Evolutionary conservation across 2,888 invertebrate species (phyloP).

Genomic region (Sphinx pinastri): DNA sequence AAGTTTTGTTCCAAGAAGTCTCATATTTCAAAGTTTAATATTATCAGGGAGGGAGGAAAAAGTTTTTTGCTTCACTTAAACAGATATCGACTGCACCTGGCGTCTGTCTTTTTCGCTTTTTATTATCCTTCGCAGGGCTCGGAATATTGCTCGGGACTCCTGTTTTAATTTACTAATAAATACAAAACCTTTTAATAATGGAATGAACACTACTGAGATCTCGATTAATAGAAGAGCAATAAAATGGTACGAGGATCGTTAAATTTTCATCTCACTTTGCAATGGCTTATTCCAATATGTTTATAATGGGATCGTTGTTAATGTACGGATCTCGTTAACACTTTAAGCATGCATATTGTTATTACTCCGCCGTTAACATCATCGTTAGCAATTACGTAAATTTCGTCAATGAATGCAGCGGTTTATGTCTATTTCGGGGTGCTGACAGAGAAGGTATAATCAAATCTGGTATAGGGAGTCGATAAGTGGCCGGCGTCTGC

Average conservation of each 20-base stretch:
- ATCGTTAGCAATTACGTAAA: conserved; percentile 26
- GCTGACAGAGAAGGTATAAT: conserved; percentile 75
- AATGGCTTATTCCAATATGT: conserved; percentile 35
- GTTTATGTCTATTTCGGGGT: conserved; percentile 74
- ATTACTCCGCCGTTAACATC: conserved; percentile 12
- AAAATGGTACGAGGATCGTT: conserved; percentile 43
- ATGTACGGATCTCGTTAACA: conserved; percentile 11
- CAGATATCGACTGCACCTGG: conserved; percentile 80
- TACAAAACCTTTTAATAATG: conserved; percentile 21
- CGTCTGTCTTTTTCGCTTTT: conserved; percentile 37
- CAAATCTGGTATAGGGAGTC: conserved; percentile 69
- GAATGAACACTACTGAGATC: conserved; percentile 30
- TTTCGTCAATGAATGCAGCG: conserved; percentile 41
- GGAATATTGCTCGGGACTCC: background rate
- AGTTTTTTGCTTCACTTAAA: conserved; percentile 58
- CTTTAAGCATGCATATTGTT: conserved; percentile 5
- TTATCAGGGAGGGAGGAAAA: conserved; percentile 49
- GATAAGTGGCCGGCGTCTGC: conserved; percentile 79
- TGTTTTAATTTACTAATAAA: conserved; percentile 2
- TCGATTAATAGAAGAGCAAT: conserved; percentile 44
- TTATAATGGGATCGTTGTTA: conserved; percentile 27
- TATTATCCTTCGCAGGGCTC: conserved; percentile 30
- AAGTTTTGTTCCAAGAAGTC: conserved; percentile 31
- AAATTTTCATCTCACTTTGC: conserved; percentile 46
- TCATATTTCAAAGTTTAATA: conserved; percentile 38